phyloP scores from a whole-genome alignment of 2,113 vertebrate species.

The Passer domesticus region DNA sequence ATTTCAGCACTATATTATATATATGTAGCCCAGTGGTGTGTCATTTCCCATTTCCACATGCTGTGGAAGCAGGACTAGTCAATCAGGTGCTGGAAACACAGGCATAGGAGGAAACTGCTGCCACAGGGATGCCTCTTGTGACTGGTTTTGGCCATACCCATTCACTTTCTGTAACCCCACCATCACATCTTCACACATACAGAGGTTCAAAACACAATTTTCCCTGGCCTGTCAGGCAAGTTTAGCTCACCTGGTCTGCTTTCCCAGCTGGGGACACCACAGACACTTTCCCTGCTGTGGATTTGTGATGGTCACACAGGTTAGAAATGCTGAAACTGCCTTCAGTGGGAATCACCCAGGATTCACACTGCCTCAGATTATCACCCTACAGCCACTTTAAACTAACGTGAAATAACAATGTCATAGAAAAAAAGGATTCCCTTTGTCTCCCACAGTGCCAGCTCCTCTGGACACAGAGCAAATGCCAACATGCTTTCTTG shows the following conservation, averaged over 20 bases:
- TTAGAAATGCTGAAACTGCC: neutral
- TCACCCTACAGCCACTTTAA: neutral
- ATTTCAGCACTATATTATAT: neutral
- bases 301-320: fast-evolving
- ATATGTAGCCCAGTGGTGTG: no score
- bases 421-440: neutral
- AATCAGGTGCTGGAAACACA: neutral
- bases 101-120: neutral
- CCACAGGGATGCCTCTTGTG: neutral
- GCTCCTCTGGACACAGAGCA: neutral
- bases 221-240: neutral
- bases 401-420: neutral
- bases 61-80: neutral
- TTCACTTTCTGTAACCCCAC: neutral
- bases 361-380: neutral
- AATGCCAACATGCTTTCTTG: neutral
- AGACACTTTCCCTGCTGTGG: neutral
- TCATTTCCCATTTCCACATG: neutral
- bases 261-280: neutral
- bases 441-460: neutral
- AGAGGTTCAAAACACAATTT: neutral
- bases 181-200: neutral
- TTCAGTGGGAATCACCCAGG: neutral
- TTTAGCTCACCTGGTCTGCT: neutral
- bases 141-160: neutral